Conservation (phyloP, 2,888 invertebrate species). For the Leucania comma region DNA sequence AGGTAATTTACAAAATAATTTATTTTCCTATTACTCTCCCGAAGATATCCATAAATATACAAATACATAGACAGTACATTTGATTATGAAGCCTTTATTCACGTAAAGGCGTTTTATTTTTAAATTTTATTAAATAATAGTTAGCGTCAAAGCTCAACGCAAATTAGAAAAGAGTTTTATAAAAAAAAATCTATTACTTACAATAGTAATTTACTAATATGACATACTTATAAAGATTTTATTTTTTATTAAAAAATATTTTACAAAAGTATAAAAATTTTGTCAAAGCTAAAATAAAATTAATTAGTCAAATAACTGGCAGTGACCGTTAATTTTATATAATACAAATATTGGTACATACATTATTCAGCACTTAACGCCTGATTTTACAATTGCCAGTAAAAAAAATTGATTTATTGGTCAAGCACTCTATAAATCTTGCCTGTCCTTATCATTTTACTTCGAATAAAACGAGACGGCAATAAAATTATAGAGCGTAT, state of each 20-base stretch:
- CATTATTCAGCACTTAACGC: conserved; percentile 21
- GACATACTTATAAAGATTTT: conserved; percentile 16
- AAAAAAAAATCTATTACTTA: conserved; percentile 23
- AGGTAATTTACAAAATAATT: conserved; percentile 67
- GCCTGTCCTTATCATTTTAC: conserved; percentile 53
- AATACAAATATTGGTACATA: conserved; percentile 33
- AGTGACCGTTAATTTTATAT: conserved; percentile 41
- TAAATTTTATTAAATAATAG: conserved; percentile 31
- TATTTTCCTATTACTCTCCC: conserved; percentile 69
- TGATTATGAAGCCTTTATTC: conserved; percentile 36
- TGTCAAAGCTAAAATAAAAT: conserved; percentile 31
- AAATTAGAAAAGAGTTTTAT: conserved; percentile 16
- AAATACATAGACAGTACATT: conserved; percentile 45
- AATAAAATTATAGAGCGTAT: conserved; percentile 40
- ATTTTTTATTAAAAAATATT: conserved; percentile 25
- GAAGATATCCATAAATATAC: conserved; percentile 54
- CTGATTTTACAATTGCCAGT: conserved; percentile 36
- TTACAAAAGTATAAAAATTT: conserved; percentile 37
- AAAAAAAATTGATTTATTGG: neutral
- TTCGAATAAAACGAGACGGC: conserved; percentile 50
- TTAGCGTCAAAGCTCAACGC: conserved; percentile 28
- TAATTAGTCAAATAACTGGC: conserved; percentile 52
- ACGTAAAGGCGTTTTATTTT: conserved; percentile 23
- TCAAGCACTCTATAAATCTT: conserved; percentile 42
- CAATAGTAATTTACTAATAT: conserved; percentile 26